Evolutionary conservation across 2,113 vertebrate species (phyloP).

Genomic region (Amazona vittata): DNA sequence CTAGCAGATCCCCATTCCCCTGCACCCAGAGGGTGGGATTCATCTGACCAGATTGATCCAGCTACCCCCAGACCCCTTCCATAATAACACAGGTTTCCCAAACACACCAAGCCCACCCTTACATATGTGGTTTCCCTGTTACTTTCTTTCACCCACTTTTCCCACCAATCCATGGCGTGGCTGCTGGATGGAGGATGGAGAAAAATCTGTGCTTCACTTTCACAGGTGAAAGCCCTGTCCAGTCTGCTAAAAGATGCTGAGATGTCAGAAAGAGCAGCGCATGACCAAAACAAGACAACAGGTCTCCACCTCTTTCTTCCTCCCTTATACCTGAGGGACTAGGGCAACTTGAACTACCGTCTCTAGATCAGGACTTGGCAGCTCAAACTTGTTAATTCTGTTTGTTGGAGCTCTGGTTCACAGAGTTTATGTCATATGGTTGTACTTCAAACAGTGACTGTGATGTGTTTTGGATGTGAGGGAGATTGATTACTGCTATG

Average conservation of each 20-base stretch:
- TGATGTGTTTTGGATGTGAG: not conserved
- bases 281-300: not conserved
- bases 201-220: not conserved
- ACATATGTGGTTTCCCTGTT: not conserved
- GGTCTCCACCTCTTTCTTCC: not conserved
- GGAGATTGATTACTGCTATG: not conserved
- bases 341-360: not conserved
- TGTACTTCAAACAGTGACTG: not conserved
- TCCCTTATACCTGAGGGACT: accelerated
- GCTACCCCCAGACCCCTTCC: not conserved
- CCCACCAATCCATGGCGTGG: not conserved
- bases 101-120: not conserved
- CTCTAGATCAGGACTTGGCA: not conserved
- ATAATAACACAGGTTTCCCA: not conserved
- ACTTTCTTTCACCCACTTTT: accelerated
- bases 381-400: not conserved
- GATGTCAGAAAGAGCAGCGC: not conserved
- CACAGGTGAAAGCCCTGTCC: not conserved
- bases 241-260: not conserved
- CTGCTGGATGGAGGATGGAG: not conserved
- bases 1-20: not conserved
- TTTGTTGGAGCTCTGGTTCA: not conserved
- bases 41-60: not conserved
- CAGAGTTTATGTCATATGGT: not conserved
- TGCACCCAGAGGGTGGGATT: not conserved